A percentile compares a stretch with the other conserved stretches of the same genome.
These are phyloP conservation scores for Diarsia rubi DNA, from an alignment of 2,888 invertebrate species.

Conservation along the genomic window DNA sequence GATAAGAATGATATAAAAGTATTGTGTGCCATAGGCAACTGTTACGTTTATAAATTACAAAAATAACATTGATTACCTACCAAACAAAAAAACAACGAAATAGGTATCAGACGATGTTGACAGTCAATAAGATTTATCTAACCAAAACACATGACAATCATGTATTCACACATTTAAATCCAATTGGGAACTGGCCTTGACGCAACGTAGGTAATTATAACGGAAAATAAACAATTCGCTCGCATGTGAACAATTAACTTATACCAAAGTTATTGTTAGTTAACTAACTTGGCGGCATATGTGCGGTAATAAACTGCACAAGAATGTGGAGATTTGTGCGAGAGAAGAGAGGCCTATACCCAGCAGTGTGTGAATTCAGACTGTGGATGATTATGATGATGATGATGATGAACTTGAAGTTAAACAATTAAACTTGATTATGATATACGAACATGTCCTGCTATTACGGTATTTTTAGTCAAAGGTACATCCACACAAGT, in stretches of 20 bases:
- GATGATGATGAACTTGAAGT: background rate
- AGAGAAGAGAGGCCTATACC: background rate
- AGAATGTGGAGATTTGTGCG: background rate
- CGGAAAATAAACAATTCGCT: conserved; percentile 12
- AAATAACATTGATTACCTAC: background rate
- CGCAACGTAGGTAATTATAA: conserved; percentile 1
- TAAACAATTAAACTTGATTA: background rate
- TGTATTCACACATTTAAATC: conserved; percentile 2
- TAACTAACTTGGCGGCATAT: background rate
- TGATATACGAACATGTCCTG: background rate
- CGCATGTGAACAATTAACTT: background rate
- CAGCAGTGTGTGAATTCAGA: background rate
- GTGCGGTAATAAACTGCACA: background rate
- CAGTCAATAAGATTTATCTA: conserved; percentile 1
- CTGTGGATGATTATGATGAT: background rate
- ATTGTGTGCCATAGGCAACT: no score
- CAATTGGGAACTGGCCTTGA: conserved; percentile 3
- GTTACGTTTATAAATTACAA: background rate
- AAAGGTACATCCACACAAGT: no score
- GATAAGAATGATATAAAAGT: no score
- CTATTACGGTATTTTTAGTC: background rate
- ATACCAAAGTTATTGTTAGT: background rate
- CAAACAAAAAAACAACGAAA: background rate
- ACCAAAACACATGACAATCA: conserved; percentile 4
- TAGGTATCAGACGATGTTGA: background rate